Conservation (phyloP, 2,888 invertebrate species). For the Drosophila birchii region DNA sequence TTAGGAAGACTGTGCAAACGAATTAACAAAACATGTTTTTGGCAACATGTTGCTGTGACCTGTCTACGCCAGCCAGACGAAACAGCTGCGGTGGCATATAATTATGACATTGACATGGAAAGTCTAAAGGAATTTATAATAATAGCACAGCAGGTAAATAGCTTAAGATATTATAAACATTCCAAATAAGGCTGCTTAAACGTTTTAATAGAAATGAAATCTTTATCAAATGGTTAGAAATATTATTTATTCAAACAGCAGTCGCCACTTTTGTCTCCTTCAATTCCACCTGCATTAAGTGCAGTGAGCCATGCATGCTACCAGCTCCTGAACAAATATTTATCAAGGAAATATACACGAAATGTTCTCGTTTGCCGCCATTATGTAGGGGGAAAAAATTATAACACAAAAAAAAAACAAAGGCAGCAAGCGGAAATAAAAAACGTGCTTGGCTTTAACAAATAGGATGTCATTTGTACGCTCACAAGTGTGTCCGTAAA, state of each 20-base stretch:
- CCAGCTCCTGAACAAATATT: conserved; percentile 22
- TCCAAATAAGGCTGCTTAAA: background rate
- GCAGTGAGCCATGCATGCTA: conserved; percentile 32
- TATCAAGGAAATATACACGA: conserved; percentile 14
- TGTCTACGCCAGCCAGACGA: background rate
- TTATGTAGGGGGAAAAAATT: conserved; percentile 5
- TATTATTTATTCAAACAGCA: background rate
- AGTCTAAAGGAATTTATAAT: background rate
- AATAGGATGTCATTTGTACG: conserved; percentile 23
- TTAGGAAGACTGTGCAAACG: conserved; percentile 5
- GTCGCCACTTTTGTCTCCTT: conserved; percentile 11
- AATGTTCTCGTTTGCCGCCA: conserved; percentile 4
- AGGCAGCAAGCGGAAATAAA: conserved; percentile 25
- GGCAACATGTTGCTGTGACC: conserved; percentile 1
- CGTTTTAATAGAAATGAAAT: background rate
- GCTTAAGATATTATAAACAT: background rate
- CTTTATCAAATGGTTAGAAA: background rate
- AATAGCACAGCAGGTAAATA: background rate
- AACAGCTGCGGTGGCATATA: background rate
- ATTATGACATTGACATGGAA: background rate
- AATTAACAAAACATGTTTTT: conserved; percentile 9
- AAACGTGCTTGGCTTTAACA: conserved; percentile 44
- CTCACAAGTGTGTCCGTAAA: conserved; percentile 26
- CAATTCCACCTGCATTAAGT: conserved; percentile 18
- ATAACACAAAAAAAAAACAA: background rate